Base-by-base conservation (phyloP, 1,140 invertebrate species). In the Halotydeus destructor region DNA sequence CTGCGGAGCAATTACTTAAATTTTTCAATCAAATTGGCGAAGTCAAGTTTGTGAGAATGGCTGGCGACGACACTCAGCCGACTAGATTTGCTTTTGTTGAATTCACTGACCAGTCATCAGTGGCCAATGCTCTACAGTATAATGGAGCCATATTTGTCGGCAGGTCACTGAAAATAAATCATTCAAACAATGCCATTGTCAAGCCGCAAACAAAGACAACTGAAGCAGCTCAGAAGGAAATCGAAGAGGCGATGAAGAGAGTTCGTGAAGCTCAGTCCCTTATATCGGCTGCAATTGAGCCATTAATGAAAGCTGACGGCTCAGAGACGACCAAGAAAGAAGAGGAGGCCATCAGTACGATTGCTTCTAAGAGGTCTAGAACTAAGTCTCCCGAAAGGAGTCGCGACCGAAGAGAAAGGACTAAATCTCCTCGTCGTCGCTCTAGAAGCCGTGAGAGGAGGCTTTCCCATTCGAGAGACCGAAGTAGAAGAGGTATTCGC, bases 161-260 rank as follows among this genome's bases (percentile, higher is more conserved):
- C 9, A 66, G 67, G 47, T 57, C 59, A 28, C 49, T 72, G 8
- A 67, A 61, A 67, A 65, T 94, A 9, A 75, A 74, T 47, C 88
- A 94, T 63, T 78, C 89, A 0, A 86, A 75, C 24, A 77, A 82
- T 57, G 74, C 78, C 2, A 93, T 96, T 40, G 70, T 73, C 0
- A 93, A 91, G 55, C 88, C 88, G 2, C 83, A 84, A 58, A 76
- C 81, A 0, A 93, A 93, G 59, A 85, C 77, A 46, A 88, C 89
- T 59, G 84, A 93, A 59, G 83, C 81, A 4, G 83, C 84, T 1
- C 83, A 89, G 53, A 71, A 79, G 36, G 86, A 94, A 64, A 91
- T 94, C 34, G 86, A 94, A 55, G 88, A 93, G 57, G 86, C 86
- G 0, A 89, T 96, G 85, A 83, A 83, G 24, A 68, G 86, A 48